A percentile compares a stretch with the other conserved stretches of the same genome.
These are phyloP conservation scores for Lepilemur septentrionalis DNA, from an alignment of 2,797 vertebrate species.

Conservation along the genomic window DNA sequence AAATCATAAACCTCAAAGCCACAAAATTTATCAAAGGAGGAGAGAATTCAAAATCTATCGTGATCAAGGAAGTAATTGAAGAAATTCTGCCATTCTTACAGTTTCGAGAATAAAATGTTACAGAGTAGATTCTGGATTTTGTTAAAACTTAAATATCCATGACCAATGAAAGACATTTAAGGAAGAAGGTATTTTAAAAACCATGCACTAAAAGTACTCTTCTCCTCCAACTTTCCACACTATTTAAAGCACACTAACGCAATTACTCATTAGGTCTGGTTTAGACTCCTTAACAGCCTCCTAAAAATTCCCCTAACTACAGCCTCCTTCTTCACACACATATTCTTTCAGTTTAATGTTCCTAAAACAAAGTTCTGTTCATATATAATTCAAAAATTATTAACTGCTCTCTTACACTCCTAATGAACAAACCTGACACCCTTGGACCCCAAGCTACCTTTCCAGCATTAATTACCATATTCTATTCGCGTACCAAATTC, in stretches of 20 bases:
- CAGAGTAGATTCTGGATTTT: background rate
- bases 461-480: background rate
- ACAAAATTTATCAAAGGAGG: background rate
- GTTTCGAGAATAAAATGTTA: background rate
- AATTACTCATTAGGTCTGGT: background rate
- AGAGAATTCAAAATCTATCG: background rate
- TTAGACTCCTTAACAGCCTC: background rate
- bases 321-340: background rate
- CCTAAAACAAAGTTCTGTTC: slow-evolving; percentile 15
- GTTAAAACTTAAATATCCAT: background rate
- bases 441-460: background rate
- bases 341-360: background rate
- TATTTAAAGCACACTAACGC: background rate
- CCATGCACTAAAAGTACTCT: background rate
- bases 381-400: background rate
- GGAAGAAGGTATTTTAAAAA: background rate
- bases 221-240: background rate
- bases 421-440: background rate
- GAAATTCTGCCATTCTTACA: background rate
- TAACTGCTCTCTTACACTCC: background rate
- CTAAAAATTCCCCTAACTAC: background rate
- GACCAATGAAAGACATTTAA: background rate
- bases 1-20: background rate
- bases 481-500: background rate
- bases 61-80: background rate